A percentile compares a stretch with the other conserved stretches of the same genome.
Evolutionary conservation across 2,888 invertebrate genomes (phyloP).

Genomic region (Deilephila elpenor): DNA sequence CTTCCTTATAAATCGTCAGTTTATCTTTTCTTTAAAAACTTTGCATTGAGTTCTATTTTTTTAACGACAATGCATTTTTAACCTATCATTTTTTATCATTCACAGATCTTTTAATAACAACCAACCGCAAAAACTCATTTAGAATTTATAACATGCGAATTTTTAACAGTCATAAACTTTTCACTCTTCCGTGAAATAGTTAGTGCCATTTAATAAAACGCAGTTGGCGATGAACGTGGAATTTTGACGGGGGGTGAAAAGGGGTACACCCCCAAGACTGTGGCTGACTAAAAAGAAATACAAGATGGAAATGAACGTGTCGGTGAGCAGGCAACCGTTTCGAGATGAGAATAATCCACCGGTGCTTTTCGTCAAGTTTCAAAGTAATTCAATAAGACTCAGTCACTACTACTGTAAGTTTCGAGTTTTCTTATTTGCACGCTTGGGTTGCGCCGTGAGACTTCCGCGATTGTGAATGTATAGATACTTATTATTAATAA

Average conservation of each 20-base stretch:
- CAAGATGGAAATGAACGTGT: not conserved
- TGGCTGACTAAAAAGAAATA: not conserved
- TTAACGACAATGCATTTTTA: not conserved
- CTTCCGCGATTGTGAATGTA: not conserved
- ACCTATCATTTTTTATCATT: not conserved
- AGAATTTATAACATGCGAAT: not conserved
- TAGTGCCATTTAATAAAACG: slow-evolving; percentile 17
- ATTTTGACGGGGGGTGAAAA: not conserved
- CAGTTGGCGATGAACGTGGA: not conserved
- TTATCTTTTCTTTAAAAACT: not conserved
- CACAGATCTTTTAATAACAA: not conserved
- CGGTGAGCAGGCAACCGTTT: slow-evolving; percentile 39
- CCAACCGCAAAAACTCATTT: not conserved
- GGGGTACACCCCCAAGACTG: no score
- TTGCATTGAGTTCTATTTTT: not conserved
- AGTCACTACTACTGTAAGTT: slow-evolving; percentile 41
- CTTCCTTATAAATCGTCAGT: no score
- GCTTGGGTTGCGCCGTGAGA: slow-evolving; percentile 24
- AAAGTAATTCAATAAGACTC: slow-evolving; percentile 68
- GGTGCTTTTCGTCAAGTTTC: slow-evolving; percentile 47
- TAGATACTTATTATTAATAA: no score
- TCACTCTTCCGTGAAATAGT: slow-evolving; percentile 6
- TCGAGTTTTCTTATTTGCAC: slow-evolving; percentile 27
- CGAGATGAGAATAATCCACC: slow-evolving; percentile 54
- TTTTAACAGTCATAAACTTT: not conserved